Base-by-base conservation (phyloP, 2,113 vertebrate species). In the Gnathonemus longibarbis region DNA sequence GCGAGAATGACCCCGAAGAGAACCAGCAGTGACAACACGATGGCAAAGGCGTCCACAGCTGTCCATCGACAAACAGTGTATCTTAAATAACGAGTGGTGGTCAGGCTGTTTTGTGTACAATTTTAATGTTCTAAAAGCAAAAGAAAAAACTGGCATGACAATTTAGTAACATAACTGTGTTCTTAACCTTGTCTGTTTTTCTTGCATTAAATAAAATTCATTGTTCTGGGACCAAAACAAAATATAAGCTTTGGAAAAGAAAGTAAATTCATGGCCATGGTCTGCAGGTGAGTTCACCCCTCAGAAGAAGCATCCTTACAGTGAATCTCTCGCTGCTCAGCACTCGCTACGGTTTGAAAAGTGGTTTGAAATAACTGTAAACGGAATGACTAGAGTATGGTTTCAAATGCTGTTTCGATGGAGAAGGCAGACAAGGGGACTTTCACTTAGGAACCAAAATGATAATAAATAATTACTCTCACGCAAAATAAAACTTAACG, bases 201-300 rank as follows among this genome's bases (percentile, higher is more conserved):
- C 74, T 89, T 91, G 96, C 96, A 96, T 94, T 94, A 96, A 97
- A 96, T 95, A 96, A 95, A 96, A 84, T 97, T 97, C 97, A 92
- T 27, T 94, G 93, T 96, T 95, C 93, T 95, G 95, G 96, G 95
- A 96, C 94, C 94, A 96, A 95, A 94, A 46, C 10, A 48, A 48
- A 84, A n/a, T 48, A 19, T 48, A 48, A n/a, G 27, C 62, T 70
- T 70, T 70, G 3, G 58, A 70, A 31, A 70, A 70, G 62, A 70
- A 70, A 31, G n/a, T 27, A 9, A n/a, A 9, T 5, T 62, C 21
- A n/a, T 1, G 2, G 9, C 10, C 3, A 10, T 13, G 62, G n/a
- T 83, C 39, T 21, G 42, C 77, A 45, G 62, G 77, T 90, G 92
- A 90, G 91, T 92, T 91, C 21, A 86, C 13, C 31, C 90, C 90